These are phyloP conservation scores for Remorina albescens DNA, from an alignment of 2,797 vertebrate genomes.

Conservation along the genomic window DNA sequence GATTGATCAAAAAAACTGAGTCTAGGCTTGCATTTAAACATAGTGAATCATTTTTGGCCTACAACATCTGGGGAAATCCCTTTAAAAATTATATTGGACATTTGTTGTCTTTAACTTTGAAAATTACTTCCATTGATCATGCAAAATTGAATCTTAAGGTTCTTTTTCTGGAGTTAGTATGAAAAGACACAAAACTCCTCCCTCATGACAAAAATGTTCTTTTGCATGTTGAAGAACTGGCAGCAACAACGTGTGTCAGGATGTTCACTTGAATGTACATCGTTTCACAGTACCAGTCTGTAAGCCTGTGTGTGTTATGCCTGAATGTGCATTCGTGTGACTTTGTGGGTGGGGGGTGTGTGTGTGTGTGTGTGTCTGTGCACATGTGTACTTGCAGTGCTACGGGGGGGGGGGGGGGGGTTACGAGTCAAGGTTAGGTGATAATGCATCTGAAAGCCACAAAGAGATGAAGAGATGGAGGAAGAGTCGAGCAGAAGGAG, in stretches of 20 bases:
- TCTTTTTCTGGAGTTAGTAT: no score
- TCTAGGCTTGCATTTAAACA: not conserved
- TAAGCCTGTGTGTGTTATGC: not conserved
- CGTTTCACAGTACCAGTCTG: not conserved
- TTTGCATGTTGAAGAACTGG: not conserved
- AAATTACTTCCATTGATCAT: not conserved
- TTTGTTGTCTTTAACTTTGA: no score
- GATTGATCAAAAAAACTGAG: not conserved
- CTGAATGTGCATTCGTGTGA: not conserved
- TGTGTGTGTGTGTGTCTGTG: conserved; percentile 23
- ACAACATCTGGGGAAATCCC: not conserved
- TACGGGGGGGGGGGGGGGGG: no score
- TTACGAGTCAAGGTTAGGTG: conserved; percentile 78
- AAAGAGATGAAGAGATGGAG: conserved; percentile 41
- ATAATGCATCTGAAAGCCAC: conserved; percentile 68
- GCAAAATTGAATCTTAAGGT: not conserved
- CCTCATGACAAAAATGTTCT: not conserved
- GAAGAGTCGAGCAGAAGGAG: conserved; percentile 25
- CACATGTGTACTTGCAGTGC: conserved; percentile 25
- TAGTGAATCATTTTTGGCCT: not conserved
- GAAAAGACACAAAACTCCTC: not conserved
- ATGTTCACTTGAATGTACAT: not conserved
- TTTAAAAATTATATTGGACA: not conserved
- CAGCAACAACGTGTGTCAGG: not conserved
- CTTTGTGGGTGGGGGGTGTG: no score